A percentile compares a stretch with the other conserved stretches of the same genome.
phyloP scores from a whole-genome alignment of 2,888 invertebrate species.

The Caenorhabditis drosophilae region DNA sequence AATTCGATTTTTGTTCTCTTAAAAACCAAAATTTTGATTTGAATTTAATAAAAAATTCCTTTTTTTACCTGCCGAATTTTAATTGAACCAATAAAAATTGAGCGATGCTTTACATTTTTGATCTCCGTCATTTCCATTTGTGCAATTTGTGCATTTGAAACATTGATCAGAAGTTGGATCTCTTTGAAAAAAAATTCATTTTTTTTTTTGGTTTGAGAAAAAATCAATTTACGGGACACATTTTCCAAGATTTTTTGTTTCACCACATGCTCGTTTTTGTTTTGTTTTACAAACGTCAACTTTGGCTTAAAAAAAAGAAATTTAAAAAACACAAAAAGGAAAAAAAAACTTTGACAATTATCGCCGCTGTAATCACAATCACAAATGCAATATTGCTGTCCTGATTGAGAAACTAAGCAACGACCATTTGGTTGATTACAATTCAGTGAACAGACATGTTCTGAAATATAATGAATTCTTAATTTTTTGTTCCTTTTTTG shows the following conservation, averaged over 20 bases:
- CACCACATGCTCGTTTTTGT: constrained; percentile 13
- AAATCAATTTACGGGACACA: background rate
- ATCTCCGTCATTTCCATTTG: too few relatives aligned
- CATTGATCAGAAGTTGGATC: too few relatives aligned
- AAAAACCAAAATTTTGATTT: too few relatives aligned
- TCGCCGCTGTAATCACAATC: constrained; percentile 14
- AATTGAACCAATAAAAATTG: too few relatives aligned
- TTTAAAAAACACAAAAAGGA: background rate
- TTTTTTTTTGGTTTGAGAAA: background rate
- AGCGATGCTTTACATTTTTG: too few relatives aligned
- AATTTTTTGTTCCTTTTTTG: background rate
- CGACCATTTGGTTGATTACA: constrained; percentile 15
- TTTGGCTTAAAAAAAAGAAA: background rate
- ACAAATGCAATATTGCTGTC: constrained; percentile 20
- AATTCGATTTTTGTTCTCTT: too few relatives aligned
- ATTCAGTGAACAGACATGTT: constrained; percentile 5
- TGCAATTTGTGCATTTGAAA: too few relatives aligned
- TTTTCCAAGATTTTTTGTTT: background rate
- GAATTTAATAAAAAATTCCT: too few relatives aligned
- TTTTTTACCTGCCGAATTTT: too few relatives aligned
- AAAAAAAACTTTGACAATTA: constrained; percentile 9
- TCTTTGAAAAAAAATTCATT: too few relatives aligned
- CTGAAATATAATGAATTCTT: background rate
- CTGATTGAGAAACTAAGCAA: constrained; percentile 18
- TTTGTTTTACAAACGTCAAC: constrained; percentile 11